phyloP scores from a whole-genome alignment of 2,113 vertebrate genomes.

The Sapayoa aenigma region DNA sequence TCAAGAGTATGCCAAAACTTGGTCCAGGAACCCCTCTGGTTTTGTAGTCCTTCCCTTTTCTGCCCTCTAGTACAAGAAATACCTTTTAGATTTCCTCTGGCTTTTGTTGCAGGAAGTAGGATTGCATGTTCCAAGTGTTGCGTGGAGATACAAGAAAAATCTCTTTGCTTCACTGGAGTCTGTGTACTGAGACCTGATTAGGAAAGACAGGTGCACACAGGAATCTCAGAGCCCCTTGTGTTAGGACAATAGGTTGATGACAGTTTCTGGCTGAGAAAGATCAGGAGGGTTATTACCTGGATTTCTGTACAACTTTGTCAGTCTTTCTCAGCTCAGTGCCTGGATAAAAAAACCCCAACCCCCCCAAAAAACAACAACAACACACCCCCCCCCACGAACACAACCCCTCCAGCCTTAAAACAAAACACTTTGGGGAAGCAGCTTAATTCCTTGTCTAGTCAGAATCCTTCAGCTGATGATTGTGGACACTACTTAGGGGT shows the following conservation, averaged over 20 bases:
- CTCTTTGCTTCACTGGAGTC: not conserved
- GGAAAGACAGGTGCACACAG: not conserved
- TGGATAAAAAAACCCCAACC: not conserved
- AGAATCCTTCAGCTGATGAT: not conserved
- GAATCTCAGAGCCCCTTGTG: not conserved
- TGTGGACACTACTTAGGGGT: not conserved
- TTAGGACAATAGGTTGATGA: not conserved
- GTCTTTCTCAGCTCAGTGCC: not conserved
- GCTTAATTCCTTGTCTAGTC: not conserved
- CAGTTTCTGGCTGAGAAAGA: not conserved
- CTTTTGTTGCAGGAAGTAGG: not conserved
- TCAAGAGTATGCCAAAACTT: not conserved
- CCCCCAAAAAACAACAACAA: not conserved
- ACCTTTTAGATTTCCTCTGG: not conserved
- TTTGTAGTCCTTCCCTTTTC: not conserved
- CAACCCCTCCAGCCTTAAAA: not conserved
- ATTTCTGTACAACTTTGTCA: not conserved
- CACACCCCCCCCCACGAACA: not conserved
- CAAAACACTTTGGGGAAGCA: not conserved
- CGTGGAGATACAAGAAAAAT: not conserved
- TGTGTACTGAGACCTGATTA: not conserved
- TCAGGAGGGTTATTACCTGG: not conserved
- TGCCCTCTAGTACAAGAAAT: not conserved
- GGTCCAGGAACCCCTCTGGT: not conserved
- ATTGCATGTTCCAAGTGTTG: not conserved